These are phyloP conservation scores for Cotesia typhae DNA, from an alignment of 1,140 invertebrate species.

Conservation along the genomic window DNA sequence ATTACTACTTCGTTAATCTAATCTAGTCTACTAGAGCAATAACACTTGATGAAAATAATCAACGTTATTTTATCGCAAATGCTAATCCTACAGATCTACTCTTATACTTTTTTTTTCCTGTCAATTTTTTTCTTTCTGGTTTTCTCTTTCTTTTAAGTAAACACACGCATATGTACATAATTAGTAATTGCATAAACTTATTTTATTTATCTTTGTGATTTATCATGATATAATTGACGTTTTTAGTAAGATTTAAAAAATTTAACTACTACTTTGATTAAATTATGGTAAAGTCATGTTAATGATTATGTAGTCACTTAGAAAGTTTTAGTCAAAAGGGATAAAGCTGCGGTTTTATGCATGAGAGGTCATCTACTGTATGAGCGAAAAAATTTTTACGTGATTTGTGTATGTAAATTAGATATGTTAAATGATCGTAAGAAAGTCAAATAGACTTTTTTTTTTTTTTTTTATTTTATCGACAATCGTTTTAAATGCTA, in stretches of 20 bases:
- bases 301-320: constrained; percentile 40
- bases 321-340: constrained; percentile 34
- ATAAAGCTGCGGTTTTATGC: constrained; percentile 14
- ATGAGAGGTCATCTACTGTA: constrained; percentile 27
- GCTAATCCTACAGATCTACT: not conserved
- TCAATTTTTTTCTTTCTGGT: no score
- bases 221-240: no score
- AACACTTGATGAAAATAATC: constrained; percentile 46
- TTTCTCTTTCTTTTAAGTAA: not conserved
- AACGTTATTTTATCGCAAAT: constrained; percentile 33
- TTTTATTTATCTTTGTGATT: no score
- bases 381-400: not conserved
- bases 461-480: no score
- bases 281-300: not conserved
- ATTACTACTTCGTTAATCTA: constrained; percentile 50
- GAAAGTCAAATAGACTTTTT: no score
- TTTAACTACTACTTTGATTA: no score
- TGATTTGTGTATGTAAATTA: not conserved
- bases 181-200: no score
- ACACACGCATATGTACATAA: no score
- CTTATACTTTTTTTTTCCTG: not conserved
- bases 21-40: constrained; percentile 44
- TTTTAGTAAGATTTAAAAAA: no score
- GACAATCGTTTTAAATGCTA: no score
- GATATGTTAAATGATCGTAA: not conserved